phyloP scores from a whole-genome alignment of 2,797 vertebrate genomes.

The Anableps anableps region DNA sequence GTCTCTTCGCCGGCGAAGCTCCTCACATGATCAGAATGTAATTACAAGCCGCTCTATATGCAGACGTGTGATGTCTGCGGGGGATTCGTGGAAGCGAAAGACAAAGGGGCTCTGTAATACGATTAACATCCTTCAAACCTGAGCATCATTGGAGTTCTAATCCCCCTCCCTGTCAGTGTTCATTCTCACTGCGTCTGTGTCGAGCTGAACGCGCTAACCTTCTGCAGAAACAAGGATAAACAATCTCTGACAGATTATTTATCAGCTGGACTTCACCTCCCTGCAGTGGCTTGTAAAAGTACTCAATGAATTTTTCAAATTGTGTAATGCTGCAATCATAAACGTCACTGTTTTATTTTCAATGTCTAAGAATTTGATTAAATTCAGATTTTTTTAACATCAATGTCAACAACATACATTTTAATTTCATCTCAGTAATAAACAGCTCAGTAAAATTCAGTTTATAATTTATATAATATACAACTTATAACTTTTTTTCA shows the following conservation, averaged over 20 bases:
- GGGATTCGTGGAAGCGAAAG: slow-evolving; percentile 15
- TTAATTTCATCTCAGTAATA: too few species aligned
- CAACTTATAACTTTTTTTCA: too few species aligned
- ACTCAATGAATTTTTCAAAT: not conserved
- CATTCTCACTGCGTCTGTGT: slow-evolving; percentile 17
- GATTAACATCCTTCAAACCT: slow-evolving; percentile 44
- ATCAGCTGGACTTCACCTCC: slow-evolving; percentile 18
- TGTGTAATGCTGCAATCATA: not conserved
- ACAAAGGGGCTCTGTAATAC: slow-evolving; percentile 26
- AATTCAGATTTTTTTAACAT: too few species aligned
- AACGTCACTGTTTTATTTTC: not conserved
- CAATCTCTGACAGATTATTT: slow-evolving; percentile 13
- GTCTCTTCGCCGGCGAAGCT: slow-evolving; percentile 45
- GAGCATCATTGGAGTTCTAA: slow-evolving; percentile 30
- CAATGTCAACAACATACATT: too few species aligned
- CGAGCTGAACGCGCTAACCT: not conserved
- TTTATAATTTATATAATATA: too few species aligned
- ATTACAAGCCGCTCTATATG: slow-evolving; percentile 37
- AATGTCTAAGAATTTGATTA: too few species aligned
- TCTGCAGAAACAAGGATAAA: slow-evolving; percentile 27
- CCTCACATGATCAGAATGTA: slow-evolving; percentile 58
- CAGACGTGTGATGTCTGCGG: slow-evolving; percentile 20
- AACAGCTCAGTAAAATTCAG: too few species aligned
- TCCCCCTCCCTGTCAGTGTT: slow-evolving; percentile 14
- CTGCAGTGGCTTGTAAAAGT: not conserved